Percentiles rank a stretch among this genome's conserved stretches.
Conservation (phyloP, 2,113 vertebrate species). For the pig (Sus scrofa) region DNA sequence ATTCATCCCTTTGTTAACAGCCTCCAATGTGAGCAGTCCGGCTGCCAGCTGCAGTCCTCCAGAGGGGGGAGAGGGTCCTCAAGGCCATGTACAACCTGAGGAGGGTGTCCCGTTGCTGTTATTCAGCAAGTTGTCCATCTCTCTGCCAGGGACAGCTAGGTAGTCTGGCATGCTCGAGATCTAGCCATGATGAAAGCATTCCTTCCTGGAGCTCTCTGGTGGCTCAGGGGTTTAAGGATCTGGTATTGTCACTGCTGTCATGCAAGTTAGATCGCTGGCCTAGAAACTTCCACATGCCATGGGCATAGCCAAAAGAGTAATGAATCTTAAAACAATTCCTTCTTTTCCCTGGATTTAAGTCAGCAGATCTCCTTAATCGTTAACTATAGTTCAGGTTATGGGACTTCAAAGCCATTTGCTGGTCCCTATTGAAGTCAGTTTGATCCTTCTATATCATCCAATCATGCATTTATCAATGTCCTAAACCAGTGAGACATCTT, state of each 20-base stretch:
- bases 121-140: neutral
- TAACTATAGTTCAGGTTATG: neutral
- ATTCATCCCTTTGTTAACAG: neutral
- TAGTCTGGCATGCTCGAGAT: neutral
- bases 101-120: neutral
- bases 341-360: neutral
- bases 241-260: too few relatives aligned
- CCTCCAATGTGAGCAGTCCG: neutral
- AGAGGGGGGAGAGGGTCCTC: fast-evolving
- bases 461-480: neutral
- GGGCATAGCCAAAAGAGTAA: too few relatives aligned
- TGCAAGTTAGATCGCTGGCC: too few relatives aligned
- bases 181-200: neutral
- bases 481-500: neutral
- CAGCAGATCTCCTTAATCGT: neutral
- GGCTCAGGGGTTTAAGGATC: too few relatives aligned
- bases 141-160: neutral
- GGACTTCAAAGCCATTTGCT: neutral
- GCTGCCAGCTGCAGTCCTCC: neutral
- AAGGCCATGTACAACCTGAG: too few relatives aligned
- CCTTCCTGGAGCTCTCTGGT: too few relatives aligned
- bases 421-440: neutral
- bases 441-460: neutral
- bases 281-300: too few relatives aligned
- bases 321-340: neutral